Base-by-base conservation (phyloP, 2,113 vertebrate species). In the Mus musculus region DNA sequence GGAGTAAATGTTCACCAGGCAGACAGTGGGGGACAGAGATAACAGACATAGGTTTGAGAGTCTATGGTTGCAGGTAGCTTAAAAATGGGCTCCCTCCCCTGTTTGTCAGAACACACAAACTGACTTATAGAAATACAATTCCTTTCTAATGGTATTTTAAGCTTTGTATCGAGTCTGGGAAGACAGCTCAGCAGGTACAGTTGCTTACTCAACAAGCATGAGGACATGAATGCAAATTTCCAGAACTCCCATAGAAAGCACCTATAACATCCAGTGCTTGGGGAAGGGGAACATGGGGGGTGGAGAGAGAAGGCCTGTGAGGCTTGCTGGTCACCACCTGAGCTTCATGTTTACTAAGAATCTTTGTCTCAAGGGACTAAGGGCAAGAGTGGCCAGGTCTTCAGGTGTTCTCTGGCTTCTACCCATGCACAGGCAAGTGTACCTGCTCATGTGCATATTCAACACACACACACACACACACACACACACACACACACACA, bases 121-220 rank as follows among this genome's bases (percentile, higher is more conserved):
- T 49, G 7, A 56, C 59, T 93, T 63, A 0, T 73, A 73, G 94
- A 90, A 91, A 81, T 75, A 85, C 3, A 33, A n/a, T 89, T 86
- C 46, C 49, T 87, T 95, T 33, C 76, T 54, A 69, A 73, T 88
- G 49, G 10, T 56, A 63, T 88, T 82, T 10, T 26, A 88, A 73
- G 49, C 61, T 59, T 88, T 76, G 61, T 22, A 36, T 67, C 8
- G 13, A 4, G 63, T 42, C 84, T 67, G 5, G 39, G 61, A 49
- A 85, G 8, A 65, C 61, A 86, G 82, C 26, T 67, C 61, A 49
- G 39, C 26, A 46, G 39, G 9, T 12, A 85, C 11, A 13, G 46
- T 39, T 63, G 39, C 26, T 85, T 30, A 30, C 8, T 67, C 39
- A 17, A 19, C 42, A 49, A 46, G 30, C 16, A 33, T 33, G 42